Percentiles rank a stretch among this genome's conserved stretches.
These are phyloP conservation scores for Dendrolimus kikuchii DNA, from an alignment of 1,140 invertebrate genomes.

Conservation along the genomic window DNA sequence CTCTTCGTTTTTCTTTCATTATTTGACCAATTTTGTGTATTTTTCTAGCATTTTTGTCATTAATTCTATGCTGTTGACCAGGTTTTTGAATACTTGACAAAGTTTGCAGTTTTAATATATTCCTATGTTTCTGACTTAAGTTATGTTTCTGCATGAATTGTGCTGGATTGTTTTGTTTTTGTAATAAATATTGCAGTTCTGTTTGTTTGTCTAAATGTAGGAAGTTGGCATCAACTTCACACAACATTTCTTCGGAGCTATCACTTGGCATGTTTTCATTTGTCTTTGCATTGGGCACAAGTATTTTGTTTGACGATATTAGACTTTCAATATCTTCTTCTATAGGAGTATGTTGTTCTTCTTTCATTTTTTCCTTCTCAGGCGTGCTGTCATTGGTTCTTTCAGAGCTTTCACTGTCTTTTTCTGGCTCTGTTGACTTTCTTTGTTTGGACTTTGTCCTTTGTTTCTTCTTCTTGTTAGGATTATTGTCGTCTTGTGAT, in stretches of 20 bases:
- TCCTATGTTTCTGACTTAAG: slow-evolving; percentile 56
- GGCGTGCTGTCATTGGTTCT: slow-evolving; percentile 46
- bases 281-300: slow-evolving; percentile 48
- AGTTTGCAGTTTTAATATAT: slow-evolving; percentile 56
- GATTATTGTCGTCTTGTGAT: slow-evolving; percentile 57
- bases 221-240: slow-evolving; percentile 39
- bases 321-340: slow-evolving; percentile 68
- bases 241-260: slow-evolving; percentile 43
- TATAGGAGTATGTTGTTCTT: slow-evolving; percentile 19
- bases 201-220: slow-evolving; percentile 61
- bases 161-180: slow-evolving; percentile 65
- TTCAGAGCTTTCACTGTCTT: slow-evolving; percentile 50
- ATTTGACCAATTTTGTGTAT: slow-evolving; percentile 67
- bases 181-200: slow-evolving; percentile 60
- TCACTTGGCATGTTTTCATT: slow-evolving; percentile 35
- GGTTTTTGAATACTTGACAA: slow-evolving; percentile 51
- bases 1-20: slow-evolving; percentile 46
- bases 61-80: slow-evolving; percentile 49
- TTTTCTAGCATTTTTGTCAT: slow-evolving; percentile 60
- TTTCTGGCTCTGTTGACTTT: slow-evolving; percentile 59
- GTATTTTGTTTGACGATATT: slow-evolving; percentile 68
- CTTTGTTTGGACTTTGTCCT: slow-evolving; percentile 71
- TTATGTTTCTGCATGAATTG: slow-evolving; percentile 55
- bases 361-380: slow-evolving; percentile 47
- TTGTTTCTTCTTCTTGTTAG: slow-evolving; percentile 62